These are phyloP conservation scores for Oryzias javanicus DNA, from an alignment of 2,113 vertebrate genomes.

Conservation along the genomic window DNA sequence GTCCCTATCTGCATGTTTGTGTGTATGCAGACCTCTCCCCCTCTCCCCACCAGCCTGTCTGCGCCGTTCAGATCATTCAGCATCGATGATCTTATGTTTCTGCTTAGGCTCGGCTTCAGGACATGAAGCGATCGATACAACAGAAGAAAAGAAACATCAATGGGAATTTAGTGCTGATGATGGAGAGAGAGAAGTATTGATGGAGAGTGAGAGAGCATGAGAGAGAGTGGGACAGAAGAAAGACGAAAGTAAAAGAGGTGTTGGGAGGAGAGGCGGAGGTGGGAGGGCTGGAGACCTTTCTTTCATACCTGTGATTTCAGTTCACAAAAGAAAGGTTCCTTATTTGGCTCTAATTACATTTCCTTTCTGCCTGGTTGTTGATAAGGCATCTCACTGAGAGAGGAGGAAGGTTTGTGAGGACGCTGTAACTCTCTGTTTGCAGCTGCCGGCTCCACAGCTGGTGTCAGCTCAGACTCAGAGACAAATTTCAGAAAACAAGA, in stretches of 20 bases:
- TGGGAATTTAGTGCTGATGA: slow-evolving; percentile 99
- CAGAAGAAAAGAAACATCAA: slow-evolving; percentile 99
- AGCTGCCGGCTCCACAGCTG: slow-evolving; percentile 10
- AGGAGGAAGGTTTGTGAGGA: slow-evolving; percentile 38
- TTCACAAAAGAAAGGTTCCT: slow-evolving; percentile 66
- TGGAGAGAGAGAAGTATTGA: slow-evolving; percentile 84
- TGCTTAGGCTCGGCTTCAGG: slow-evolving; percentile 99
- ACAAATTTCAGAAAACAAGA: slow-evolving; percentile 1
- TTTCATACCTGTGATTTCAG: slow-evolving; percentile 73
- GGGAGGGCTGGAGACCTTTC: slow-evolving; percentile 68
- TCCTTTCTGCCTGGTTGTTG: slow-evolving; percentile 77
- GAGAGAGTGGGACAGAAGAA: slow-evolving; percentile 47
- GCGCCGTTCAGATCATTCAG: slow-evolving; percentile 90
- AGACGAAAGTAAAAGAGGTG: slow-evolving; percentile 61
- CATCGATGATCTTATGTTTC: slow-evolving; percentile 99
- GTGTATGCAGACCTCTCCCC: slow-evolving; percentile 12
- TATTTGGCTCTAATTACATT: slow-evolving; percentile 72
- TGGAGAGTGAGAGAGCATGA: slow-evolving; percentile 36
- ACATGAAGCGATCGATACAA: slow-evolving; percentile 98
- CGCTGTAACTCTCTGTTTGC: background rate
- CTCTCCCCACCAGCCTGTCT: slow-evolving; percentile 85
- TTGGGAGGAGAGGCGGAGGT: slow-evolving; percentile 27
- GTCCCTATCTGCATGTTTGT: slow-evolving; percentile 23
- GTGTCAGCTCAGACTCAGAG: background rate
- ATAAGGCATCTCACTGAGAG: slow-evolving; percentile 59